Evolutionary conservation across 2,113 vertebrate genomes (phyloP).

Genomic region (Pimephales promelas): DNA sequence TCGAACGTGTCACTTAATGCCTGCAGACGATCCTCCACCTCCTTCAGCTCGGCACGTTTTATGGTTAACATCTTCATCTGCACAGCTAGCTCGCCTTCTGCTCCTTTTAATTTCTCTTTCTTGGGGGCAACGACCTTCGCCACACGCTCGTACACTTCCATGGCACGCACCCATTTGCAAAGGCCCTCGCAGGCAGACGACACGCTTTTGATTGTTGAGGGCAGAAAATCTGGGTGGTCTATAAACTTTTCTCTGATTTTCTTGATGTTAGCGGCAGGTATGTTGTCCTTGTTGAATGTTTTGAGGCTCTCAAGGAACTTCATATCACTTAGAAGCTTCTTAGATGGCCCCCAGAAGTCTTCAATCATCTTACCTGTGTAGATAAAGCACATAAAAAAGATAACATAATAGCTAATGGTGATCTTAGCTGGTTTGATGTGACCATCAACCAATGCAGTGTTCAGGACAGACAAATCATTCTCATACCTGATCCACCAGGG

Average conservation of each 20-base stretch:
- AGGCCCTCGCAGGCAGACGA: constrained; percentile 92
- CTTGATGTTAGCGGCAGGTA: constrained; percentile 80
- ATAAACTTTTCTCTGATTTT: constrained; percentile 88
- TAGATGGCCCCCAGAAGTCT: constrained; percentile 90
- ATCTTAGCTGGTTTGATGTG: not conserved
- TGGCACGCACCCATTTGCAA: constrained; percentile 91
- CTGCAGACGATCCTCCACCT: constrained; percentile 82
- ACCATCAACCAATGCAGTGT: not conserved
- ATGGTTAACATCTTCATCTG: constrained; percentile 82
- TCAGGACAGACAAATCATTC: not conserved
- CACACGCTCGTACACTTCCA: constrained; percentile 89
- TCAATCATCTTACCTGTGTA: constrained; percentile 89
- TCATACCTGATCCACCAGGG: constrained; percentile 81
- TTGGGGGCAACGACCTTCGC: constrained; percentile 90
- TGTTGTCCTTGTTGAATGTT: constrained; percentile 87
- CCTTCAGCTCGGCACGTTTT: constrained; percentile 86
- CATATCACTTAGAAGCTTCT: constrained; percentile 87
- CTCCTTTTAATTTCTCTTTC: constrained; percentile 76
- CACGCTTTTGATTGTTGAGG: constrained; percentile 85
- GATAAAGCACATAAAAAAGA: not conserved
- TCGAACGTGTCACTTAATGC: constrained; percentile 82
- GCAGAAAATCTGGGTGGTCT: constrained; percentile 86
- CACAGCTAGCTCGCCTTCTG: constrained; percentile 74
- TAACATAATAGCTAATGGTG: not conserved
- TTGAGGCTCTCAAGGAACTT: constrained; percentile 91